Evolutionary conservation across 2,113 vertebrate genomes (phyloP).

Genomic region (Planiliza haematocheilus): DNA sequence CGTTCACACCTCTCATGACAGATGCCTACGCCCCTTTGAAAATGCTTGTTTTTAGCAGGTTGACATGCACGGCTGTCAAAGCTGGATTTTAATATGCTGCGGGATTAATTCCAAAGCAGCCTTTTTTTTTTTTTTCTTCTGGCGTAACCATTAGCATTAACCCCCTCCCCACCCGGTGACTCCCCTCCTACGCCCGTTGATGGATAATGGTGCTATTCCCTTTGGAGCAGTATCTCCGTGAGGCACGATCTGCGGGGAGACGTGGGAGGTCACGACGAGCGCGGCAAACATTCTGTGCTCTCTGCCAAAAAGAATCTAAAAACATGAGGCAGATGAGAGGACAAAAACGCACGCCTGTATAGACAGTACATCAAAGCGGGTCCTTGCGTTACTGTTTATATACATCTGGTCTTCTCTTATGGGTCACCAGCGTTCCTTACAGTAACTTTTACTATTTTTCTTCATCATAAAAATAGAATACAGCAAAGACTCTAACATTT

Average conservation of each 20-base stretch:
- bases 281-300: conserved; percentile 41
- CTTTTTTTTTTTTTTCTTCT: no score
- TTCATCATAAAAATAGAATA: conserved; percentile 1
- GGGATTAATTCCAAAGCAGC: conserved; percentile 74
- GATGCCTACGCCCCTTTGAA: conserved; percentile 32
- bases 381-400: no score
- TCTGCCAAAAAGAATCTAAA: conserved; percentile 18
- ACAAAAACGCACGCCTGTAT: neutral
- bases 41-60: conserved; percentile 51
- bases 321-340: conserved; percentile 17
- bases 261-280: conserved; percentile 76
- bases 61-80: conserved; percentile 66
- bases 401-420: no score
- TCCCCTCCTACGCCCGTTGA: conserved; percentile 72
- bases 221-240: conserved; percentile 65
- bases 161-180: conserved; percentile 53
- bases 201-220: conserved; percentile 74
- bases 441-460: neutral
- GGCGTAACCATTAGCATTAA: conserved; percentile 69
- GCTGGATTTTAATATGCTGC: conserved; percentile 60
- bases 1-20: conserved; percentile 20
- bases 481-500: neutral
- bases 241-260: conserved; percentile 69
- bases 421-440: neutral
- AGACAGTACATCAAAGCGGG: no score